Conservation (phyloP, 2,113 vertebrate genomes). For the Otis tarda region DNA sequence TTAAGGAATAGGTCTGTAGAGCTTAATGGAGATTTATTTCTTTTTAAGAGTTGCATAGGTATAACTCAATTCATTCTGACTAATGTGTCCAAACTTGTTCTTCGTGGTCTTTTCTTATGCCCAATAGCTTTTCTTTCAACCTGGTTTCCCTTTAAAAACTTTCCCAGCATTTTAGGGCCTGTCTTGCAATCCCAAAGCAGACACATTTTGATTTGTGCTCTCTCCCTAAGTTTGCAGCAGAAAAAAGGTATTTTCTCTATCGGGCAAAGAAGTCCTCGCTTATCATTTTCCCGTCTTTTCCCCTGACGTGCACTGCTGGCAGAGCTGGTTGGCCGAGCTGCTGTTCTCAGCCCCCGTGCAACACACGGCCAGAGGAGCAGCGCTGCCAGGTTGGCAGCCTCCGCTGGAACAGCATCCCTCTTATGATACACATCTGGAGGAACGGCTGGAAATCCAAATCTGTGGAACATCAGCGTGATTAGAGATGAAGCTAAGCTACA, state of each 20-base stretch:
- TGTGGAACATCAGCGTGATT: not conserved
- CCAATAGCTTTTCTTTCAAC: not conserved
- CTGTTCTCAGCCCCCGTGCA: not conserved
- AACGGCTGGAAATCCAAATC: not conserved
- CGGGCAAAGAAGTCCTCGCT: not conserved
- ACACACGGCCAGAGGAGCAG: not conserved
- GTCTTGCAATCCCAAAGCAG: not conserved
- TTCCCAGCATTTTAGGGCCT: not conserved
- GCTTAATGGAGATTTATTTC: not conserved
- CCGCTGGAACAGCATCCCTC: not conserved
- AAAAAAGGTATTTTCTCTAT: not conserved
- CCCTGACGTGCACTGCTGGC: fast-evolving
- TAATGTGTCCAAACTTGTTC: not conserved
- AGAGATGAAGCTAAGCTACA: slow-evolving; percentile 8
- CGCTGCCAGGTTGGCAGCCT: not conserved
- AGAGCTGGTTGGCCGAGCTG: not conserved
- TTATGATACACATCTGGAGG: not conserved
- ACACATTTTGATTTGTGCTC: not conserved
- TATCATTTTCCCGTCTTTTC: not conserved
- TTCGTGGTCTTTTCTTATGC: not conserved
- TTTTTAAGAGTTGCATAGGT: not conserved
- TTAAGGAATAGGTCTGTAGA: not conserved
- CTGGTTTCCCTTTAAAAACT: not conserved
- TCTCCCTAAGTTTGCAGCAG: not conserved
- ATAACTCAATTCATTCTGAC: not conserved